phyloP scores from a whole-genome alignment of 1,140 invertebrate species.

The Spodoptera frugiperda region DNA sequence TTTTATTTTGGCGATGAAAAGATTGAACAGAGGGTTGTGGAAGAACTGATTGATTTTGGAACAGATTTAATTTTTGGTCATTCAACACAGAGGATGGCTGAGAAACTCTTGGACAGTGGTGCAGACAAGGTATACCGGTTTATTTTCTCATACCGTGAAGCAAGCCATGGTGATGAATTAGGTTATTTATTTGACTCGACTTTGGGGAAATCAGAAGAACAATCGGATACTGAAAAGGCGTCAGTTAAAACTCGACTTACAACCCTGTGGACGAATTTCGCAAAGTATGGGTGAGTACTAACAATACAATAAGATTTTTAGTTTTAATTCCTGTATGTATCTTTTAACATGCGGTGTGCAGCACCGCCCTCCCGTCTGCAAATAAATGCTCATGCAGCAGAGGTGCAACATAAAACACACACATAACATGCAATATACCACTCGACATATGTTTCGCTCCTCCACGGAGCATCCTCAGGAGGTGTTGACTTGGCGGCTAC shows the following conservation, averaged over 20 bases:
- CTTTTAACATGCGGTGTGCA: no score
- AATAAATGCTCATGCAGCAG: no score
- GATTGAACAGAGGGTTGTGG: slow-evolving; percentile 37
- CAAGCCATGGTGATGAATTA: slow-evolving; percentile 61
- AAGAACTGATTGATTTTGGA: slow-evolving; percentile 53
- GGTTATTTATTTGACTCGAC: slow-evolving; percentile 58
- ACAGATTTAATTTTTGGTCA: slow-evolving; percentile 60
- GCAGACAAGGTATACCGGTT: slow-evolving; percentile 57
- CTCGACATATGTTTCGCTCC: no score
- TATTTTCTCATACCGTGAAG: slow-evolving; percentile 60
- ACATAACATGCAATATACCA: no score
- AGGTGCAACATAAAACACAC: no score
- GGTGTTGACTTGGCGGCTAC: no score
- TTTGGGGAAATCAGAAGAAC: not conserved
- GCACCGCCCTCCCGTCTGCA: no score
- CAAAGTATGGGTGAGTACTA: slow-evolving; percentile 58
- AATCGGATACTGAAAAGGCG: slow-evolving; percentile 54
- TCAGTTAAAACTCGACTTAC: slow-evolving; percentile 51
- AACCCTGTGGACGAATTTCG: slow-evolving; percentile 68
- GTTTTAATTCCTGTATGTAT: no score
- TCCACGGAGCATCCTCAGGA: no score
- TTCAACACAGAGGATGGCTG: slow-evolving; percentile 58
- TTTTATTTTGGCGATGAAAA: slow-evolving; percentile 63
- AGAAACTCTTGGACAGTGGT: slow-evolving; percentile 56
- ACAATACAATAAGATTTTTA: not conserved